Percentiles rank a stretch among this genome's conserved stretches.
phyloP scores from a whole-genome alignment of 2,888 invertebrate genomes.

The Lochmaea crataegi region DNA sequence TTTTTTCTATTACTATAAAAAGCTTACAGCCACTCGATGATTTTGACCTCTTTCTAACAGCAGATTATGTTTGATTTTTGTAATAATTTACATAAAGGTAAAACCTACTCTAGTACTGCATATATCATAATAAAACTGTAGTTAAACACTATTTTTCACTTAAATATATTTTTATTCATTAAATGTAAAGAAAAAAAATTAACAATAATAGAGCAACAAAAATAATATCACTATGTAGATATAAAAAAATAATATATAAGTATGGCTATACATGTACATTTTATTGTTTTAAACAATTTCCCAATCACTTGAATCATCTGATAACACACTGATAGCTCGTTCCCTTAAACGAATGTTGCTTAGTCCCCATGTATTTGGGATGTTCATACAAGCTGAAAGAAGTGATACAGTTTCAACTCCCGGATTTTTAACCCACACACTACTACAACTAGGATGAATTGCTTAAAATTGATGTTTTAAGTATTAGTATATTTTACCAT shows the following conservation, averaged over 20 bases:
- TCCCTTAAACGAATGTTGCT: conserved; percentile 63
- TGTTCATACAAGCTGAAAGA: conserved; percentile 66
- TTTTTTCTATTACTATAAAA: not conserved
- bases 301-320: conserved; percentile 61
- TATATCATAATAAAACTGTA: no score
- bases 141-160: not conserved
- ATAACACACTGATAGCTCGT: conserved; percentile 50
- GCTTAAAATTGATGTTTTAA: no score
- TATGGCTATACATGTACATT: not conserved
- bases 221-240: not conserved
- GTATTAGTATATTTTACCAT: no score
- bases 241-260: not conserved
- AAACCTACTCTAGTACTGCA: no score
- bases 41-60: not conserved
- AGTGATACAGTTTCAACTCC: conserved; percentile 5
- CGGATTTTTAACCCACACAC: not conserved
- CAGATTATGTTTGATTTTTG: no score
- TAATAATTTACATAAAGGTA: no score
- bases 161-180: not conserved
- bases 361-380: conserved; percentile 73
- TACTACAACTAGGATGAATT: not conserved
- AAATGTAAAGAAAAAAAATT: not conserved
- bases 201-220: not conserved
- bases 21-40: not conserved
- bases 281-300: conserved; percentile 56